Base-by-base conservation (phyloP, 2,888 invertebrate species). In the Dusona sp. region DNA sequence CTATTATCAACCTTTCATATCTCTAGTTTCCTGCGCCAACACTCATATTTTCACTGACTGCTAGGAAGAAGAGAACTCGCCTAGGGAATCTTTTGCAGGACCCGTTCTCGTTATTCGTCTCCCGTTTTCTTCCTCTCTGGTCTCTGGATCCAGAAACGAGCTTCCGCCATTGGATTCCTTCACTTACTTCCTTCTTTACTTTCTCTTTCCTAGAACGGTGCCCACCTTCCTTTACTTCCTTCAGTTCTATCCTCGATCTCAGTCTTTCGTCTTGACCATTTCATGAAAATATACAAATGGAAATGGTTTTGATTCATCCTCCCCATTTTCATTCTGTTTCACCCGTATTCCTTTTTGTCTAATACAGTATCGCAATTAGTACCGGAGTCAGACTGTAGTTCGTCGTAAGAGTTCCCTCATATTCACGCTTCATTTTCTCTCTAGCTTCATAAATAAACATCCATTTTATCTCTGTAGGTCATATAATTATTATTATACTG, bases 311-410 rank as follows among this genome's bases (percentile, higher is more conserved):
- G 33, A 45, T 38, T 74, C 68, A 48, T 36, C 70, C 64, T 74
- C 68, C 67, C 67, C 19, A n/a, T 68, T 73, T 64, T 51, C 64
- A 51, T 78, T 77, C 68, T 19, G 36, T 78, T 75, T 75, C 83
- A 78, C 84, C 13, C 82, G 36, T 45, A 80, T 85, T 79, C 73
- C 79, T 65, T 64, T 78, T 65, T 61, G 38, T 72, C 78, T 74
- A 45, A 51, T 78, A 67, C 83, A 70, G 77, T 79, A 68, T 84
- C 83, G 87, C 87, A 89, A 89, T 90, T 90, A 89, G 89, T 89
- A 86, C 82, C 78, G 78, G 81, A 80, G 84, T 86, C 81, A 86
- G 85, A 72, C 86, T 89, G 86, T 72, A 88, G 36, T 75, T 80
- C 81, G 19, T 42, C 68, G 67, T 36, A 25, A 85, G 80, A 74